phyloP scores from a whole-genome alignment of 2,888 invertebrate genomes.

The Lathronympha strigana region DNA sequence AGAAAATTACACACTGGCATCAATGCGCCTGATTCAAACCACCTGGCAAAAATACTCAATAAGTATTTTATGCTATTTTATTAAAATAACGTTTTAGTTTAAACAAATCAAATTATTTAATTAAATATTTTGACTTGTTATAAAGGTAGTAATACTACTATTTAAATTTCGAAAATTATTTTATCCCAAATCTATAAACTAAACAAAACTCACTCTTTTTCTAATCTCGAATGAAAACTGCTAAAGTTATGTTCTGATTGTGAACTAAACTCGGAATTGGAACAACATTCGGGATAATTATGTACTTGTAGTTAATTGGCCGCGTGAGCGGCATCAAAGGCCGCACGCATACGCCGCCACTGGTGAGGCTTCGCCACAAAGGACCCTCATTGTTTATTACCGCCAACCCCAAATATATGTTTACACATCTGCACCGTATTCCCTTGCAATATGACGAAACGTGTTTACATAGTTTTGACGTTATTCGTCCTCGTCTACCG shows the following conservation, averaged over 20 bases:
- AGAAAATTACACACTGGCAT: slow-evolving; percentile 47
- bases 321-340: slow-evolving; percentile 25
- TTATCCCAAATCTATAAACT: background rate
- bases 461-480: background rate
- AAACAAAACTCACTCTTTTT: no score
- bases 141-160: no score
- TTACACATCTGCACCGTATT: slow-evolving; percentile 1
- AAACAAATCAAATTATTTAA: no score
- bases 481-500: background rate
- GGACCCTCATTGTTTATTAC: slow-evolving; percentile 18
- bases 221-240: background rate
- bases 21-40: background rate
- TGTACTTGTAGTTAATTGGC: slow-evolving; percentile 17
- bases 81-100: no score
- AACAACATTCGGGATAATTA: slow-evolving; percentile 12
- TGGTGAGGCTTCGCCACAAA: slow-evolving; percentile 13
- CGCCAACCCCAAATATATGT: background rate
- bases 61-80: no score
- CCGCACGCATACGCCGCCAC: background rate
- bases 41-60: no score
- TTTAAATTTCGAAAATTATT: no score
- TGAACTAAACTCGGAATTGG: slow-evolving; percentile 6
- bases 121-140: no score
- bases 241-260: background rate
- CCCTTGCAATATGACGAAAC: background rate